phyloP scores from a whole-genome alignment of 2,888 invertebrate species.

The Melipona beecheii region DNA sequence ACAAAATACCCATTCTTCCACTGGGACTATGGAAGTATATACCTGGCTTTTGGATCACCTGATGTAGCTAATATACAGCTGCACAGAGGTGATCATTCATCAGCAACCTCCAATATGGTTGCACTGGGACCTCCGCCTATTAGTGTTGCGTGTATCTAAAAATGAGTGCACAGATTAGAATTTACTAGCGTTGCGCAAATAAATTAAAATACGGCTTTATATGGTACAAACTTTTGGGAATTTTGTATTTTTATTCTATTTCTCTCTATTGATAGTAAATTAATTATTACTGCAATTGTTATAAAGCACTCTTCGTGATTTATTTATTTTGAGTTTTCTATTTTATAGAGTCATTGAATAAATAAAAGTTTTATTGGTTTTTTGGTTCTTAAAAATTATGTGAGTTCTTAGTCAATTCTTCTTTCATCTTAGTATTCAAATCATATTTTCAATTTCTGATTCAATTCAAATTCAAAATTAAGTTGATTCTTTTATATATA shows the following conservation, averaged over 20 bases:
- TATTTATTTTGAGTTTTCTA: neutral
- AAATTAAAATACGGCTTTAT: neutral
- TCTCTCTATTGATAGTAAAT: neutral
- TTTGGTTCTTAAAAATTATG: too few species aligned
- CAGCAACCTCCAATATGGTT: neutral
- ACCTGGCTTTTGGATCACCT: neutral
- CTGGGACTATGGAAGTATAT: neutral
- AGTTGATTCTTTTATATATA: too few species aligned
- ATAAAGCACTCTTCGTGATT: neutral
- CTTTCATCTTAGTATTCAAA: too few species aligned
- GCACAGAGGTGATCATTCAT: neutral
- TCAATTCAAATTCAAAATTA: too few species aligned
- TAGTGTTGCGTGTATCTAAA: neutral
- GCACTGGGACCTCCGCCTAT: neutral
- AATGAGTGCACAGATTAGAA: neutral
- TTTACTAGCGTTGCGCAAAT: neutral
- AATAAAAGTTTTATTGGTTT: too few species aligned
- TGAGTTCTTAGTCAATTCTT: too few species aligned
- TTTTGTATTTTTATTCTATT: neutral
- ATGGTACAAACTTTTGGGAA: neutral
- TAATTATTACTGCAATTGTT: neutral
- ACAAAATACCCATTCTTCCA: neutral
- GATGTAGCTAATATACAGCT: neutral
- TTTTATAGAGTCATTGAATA: too few species aligned
- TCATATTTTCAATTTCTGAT: too few species aligned